Evolutionary conservation across 2,113 vertebrate species (phyloP), one percentile per base, ranked within the genome.

Genomic region (Rhea pennata): DNA sequence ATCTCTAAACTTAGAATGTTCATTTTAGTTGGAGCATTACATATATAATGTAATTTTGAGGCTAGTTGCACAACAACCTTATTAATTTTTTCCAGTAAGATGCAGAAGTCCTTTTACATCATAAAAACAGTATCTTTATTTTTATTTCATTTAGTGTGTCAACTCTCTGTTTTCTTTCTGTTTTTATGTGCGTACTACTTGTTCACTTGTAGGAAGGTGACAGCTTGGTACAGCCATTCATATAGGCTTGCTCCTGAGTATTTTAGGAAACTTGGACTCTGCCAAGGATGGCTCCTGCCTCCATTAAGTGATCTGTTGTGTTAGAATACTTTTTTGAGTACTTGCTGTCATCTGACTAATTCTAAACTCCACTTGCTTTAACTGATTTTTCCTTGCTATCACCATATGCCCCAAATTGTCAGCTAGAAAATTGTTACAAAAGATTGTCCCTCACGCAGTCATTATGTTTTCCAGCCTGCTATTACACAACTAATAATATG

Each of bases 211-310:
- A 13, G 27, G 58, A 33, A n/a, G 15, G 6, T 10, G 5, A 3
- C 5, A 14, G 2, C 3, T 22, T 9, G 1, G 0, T 15, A n/a
- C 15, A 71, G 11, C 23, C 1, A 1, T 40, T 67, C 7, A 6
- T 4, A 4, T 6, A 13, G 12, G 56, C 42, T 16, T n/a, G 6
- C 10, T 80, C 44, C 22, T 0, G 0, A 31, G 20, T 2, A 24
- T 3, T 3, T 62, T 8, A 6, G 40, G 13, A 5, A 15, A 5
- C 12, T 79, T 3, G 0, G 0, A 3, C 24, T 10, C 0, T 0
- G 19, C 3, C 0, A 0, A 0, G 4, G 23, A 11, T 6, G 4
- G 26, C 6, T 71, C 15, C 48, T 72, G 26, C 4, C 8, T 10
- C 7, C 10, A 51, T 1, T 17, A 42, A 54, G 12, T 0, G 0